Conservation (phyloP, 64 coral and sea anemone genomes). For the Montipora sp. region DNA sequence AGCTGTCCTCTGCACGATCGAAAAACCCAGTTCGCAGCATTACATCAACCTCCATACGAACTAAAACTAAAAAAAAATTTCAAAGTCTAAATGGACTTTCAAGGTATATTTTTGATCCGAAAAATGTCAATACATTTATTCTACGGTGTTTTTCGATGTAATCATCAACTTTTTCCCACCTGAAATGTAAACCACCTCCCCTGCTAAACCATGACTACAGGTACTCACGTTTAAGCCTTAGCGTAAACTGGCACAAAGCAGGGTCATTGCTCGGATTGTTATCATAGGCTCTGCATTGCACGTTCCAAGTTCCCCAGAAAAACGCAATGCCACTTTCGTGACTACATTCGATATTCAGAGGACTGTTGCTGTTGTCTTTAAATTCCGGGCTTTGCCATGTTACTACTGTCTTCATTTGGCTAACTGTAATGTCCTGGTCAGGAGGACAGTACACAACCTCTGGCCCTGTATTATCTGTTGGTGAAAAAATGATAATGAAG, state of each 20-base stretch:
- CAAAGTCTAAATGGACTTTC: too few relatives aligned
- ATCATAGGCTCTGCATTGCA: constrained; percentile 65
- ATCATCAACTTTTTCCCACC: too few relatives aligned
- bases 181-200: too few relatives aligned
- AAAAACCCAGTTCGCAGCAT: too few relatives aligned
- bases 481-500: neutral
- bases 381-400: constrained; percentile 49
- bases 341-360: constrained; percentile 27
- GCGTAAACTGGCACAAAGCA: constrained; percentile 53
- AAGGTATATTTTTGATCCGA: too few relatives aligned
- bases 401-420: constrained; percentile 19
- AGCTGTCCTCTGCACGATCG: too few relatives aligned
- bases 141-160: too few relatives aligned
- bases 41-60: too few relatives aligned
- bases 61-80: neutral
- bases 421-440: constrained; percentile 21
- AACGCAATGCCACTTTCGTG: constrained; percentile 43
- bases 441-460: constrained; percentile 64
- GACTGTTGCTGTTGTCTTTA: constrained; percentile 56
- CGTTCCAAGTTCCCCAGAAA: constrained; percentile 78
- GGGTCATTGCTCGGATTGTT: constrained; percentile 70
- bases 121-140: too few relatives aligned
- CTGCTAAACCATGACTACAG: neutral
- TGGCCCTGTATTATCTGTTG: constrained; percentile 53
- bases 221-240: constrained; percentile 61